Conservation (phyloP, 2,888 invertebrate species). For the Cheilosia pagana region DNA sequence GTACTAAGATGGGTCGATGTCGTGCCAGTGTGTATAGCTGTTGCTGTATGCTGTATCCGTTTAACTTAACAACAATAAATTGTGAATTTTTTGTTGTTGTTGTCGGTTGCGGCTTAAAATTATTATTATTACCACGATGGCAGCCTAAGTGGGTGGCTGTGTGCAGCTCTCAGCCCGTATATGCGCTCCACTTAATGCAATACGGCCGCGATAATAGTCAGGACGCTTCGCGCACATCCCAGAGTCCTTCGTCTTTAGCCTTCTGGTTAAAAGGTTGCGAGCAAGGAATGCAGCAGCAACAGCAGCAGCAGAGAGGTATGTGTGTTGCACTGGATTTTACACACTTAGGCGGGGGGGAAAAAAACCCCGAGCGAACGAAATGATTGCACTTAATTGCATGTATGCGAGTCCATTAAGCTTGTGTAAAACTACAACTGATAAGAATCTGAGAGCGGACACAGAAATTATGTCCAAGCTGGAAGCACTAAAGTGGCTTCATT, state of each 20-base stretch:
- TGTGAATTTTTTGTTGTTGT: conserved; percentile 51
- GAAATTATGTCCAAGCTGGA: conserved; percentile 73
- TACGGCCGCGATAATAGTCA: conserved; percentile 64
- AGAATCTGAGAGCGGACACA: conserved; percentile 72
- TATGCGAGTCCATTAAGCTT: conserved; percentile 74
- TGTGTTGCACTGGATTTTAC: conserved; percentile 53
- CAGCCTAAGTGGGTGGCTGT: conserved; percentile 73
- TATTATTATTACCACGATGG: conserved; percentile 69
- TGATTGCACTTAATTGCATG: conserved; percentile 75
- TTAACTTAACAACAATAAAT: conserved; percentile 70
- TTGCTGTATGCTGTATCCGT: conserved; percentile 33
- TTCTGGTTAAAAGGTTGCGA: conserved; percentile 52
- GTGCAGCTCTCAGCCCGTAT: conserved; percentile 49
- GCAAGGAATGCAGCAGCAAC: conserved; percentile 50
- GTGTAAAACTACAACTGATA: conserved; percentile 75
- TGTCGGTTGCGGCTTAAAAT: conserved; percentile 44
- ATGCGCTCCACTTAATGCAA: conserved; percentile 69
- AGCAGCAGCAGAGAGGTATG: conserved; percentile 27
- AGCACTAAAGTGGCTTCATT: conserved; percentile 72
- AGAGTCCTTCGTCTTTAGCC: conserved; percentile 31
- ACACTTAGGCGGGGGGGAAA: conserved; percentile 39
- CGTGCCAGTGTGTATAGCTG: conserved; percentile 18
- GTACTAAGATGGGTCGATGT: conserved; percentile 15
- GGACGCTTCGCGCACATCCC: conserved; percentile 18
- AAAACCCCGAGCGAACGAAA: conserved; percentile 30